These are phyloP conservation scores for Stratiolaelaps scimitus DNA, from an alignment of 1,140 invertebrate species.

Conservation along the genomic window DNA sequence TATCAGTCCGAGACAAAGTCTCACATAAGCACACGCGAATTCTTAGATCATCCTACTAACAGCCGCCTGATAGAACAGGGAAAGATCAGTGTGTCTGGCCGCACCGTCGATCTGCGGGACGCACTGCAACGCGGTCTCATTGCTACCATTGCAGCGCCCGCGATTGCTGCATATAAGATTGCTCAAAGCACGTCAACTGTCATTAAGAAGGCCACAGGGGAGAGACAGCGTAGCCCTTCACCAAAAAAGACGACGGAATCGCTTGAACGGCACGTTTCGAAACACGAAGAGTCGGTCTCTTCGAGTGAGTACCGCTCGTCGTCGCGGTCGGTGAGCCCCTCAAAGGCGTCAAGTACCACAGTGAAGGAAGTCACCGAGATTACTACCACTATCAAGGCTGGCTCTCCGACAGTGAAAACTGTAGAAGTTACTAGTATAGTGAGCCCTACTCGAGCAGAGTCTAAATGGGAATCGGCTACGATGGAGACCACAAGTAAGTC, in stretches of 20 bases:
- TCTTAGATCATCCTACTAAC: slow-evolving; percentile 1
- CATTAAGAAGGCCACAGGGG: neutral
- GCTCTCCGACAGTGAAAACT: neutral
- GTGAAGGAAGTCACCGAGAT: slow-evolving; percentile 13
- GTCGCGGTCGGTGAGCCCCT: slow-evolving; percentile 7
- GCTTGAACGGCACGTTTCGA: neutral
- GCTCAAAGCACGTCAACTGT: slow-evolving; percentile 24
- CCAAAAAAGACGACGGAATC: neutral
- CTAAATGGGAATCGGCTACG: neutral
- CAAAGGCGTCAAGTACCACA: neutral
- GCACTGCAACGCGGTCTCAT: neutral
- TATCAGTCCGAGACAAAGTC: slow-evolving; percentile 50
- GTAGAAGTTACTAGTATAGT: slow-evolving; percentile 13
- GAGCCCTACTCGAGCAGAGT: neutral
- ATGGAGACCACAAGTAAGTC: neutral
- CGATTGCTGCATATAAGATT: slow-evolving; percentile 10
- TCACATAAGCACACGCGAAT: slow-evolving; percentile 39
- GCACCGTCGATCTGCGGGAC: neutral
- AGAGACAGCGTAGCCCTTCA: neutral
- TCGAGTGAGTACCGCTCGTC: neutral
- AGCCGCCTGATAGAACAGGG: neutral
- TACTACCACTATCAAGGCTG: slow-evolving; percentile 5
- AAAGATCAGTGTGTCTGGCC: slow-evolving; percentile 2
- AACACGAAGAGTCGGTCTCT: slow-evolving; percentile 6
- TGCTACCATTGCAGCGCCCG: slow-evolving; percentile 7